Base-by-base conservation (phyloP, 2,888 invertebrate genomes). In the Drosophila borborema region DNA sequence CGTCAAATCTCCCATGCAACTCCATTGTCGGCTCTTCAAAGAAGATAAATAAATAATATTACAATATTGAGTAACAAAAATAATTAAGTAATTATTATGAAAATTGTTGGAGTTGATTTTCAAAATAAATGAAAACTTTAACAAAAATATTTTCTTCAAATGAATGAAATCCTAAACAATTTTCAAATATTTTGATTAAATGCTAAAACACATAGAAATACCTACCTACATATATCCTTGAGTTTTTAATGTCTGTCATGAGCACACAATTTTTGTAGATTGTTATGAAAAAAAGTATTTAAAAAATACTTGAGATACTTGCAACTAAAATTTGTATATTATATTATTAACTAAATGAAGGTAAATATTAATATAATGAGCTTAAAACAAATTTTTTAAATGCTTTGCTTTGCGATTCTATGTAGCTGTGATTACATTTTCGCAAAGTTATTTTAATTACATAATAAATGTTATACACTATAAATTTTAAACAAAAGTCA, bases 1-100 rank as follows among this genome's bases (percentile, higher is more conserved):
- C 16, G 48, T 69, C 46, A 20, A 20, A 48, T 38, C 67, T 74
- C 48, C 23, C 41, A 28, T 14, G 10, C 7, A 34, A 4, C 40
- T 51, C 16, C 28, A 18, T 31, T 61, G 38, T 20, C 23, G 23
- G 18, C 12, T 41, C 8, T 41, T 62, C 36, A 51, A 36, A 36
- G 51, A 12, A 34, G 34, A 12, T 36, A 51, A 61, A 31, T 60
- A 18, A 10, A 31, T 31, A 49, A 31, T n/a, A 28, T 49, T n/a
- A 12, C 9, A 6, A 31, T 31, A n/a, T 31, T 20, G 28, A 46
- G 40, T 46, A 8, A 31, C 16, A 62, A 38, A 62, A 38, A 46
- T 9, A 62, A 64, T 31, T 20, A 7, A 28, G 18, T 46, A 12
- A 54, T 34, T 54, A 38, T 54, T 40, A 34, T 9, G 18, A n/a